These are phyloP conservation scores for Myzus persicae DNA, from an alignment of 1,140 invertebrate genomes.

Conservation along the genomic window DNA sequence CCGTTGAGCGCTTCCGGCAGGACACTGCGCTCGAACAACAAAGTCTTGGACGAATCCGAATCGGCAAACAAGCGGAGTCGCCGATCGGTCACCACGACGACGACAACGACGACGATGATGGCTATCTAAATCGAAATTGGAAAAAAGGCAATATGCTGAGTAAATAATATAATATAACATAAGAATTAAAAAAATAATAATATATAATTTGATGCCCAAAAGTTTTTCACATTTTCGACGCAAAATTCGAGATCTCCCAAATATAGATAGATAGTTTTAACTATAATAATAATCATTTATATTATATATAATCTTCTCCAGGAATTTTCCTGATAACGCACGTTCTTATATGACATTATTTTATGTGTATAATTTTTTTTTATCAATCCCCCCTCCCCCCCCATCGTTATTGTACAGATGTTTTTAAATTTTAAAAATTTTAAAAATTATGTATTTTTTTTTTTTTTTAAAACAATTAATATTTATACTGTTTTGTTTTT, in stretches of 20 bases:
- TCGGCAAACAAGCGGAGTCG: conserved; percentile 27
- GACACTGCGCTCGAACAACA: not conserved
- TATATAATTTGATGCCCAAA: not conserved
- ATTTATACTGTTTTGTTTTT: conserved; percentile 57
- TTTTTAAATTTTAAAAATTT: conserved; percentile 56
- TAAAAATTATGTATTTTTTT: conserved; percentile 57
- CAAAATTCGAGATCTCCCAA: conserved; percentile 44
- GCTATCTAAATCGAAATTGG: conserved; percentile 34
- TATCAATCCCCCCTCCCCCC: not conserved
- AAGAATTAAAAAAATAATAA: not conserved
- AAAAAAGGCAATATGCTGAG: not conserved
- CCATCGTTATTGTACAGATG: conserved; percentile 57
- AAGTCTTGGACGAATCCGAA: not conserved
- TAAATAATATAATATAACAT: conserved; percentile 26
- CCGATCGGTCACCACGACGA: not conserved
- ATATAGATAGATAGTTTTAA: conserved; percentile 45
- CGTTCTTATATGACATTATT: conserved; percentile 47
- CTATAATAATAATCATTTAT: conserved; percentile 37
- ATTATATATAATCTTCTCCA: conserved; percentile 33
- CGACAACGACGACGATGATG: not conserved
- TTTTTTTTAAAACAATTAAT: conserved; percentile 57
- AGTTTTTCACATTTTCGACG: conserved; percentile 39
- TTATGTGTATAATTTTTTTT: conserved; percentile 53
- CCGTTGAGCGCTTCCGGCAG: not conserved
- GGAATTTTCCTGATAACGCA: not conserved